Conservation (phyloP, 2,888 invertebrate species). For the Luffia ferchaultella region DNA sequence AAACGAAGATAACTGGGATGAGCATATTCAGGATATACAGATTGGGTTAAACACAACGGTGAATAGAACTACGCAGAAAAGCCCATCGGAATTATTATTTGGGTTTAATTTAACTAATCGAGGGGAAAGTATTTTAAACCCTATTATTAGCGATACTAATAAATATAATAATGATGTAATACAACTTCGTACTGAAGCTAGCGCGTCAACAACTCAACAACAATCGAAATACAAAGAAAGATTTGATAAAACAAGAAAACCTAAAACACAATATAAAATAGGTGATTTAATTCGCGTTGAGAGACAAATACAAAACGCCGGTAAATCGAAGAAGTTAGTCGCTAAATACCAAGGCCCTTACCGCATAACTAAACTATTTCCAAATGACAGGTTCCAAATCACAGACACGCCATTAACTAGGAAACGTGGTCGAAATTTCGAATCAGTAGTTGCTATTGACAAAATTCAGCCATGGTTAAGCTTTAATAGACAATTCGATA, state of each 20-base stretch:
- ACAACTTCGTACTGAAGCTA: not conserved
- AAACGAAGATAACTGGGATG: conserved; percentile 10
- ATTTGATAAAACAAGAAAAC: conserved; percentile 6
- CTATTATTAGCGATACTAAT: not conserved
- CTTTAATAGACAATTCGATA: too few species aligned
- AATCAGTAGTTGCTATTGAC: too few species aligned
- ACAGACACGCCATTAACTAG: too few species aligned
- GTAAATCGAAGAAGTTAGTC: conserved; percentile 1
- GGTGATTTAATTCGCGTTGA: conserved; percentile 8
- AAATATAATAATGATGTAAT: not conserved
- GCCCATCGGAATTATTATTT: conserved; percentile 13
- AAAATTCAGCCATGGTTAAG: conserved; percentile 9
- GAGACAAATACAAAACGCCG: conserved; percentile 2
- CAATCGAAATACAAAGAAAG: conserved; percentile 6
- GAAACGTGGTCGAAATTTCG: too few species aligned
- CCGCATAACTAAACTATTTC: not conserved
- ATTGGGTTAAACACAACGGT: conserved; percentile 12
- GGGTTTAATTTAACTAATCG: conserved; percentile 8
- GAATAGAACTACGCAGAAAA: conserved; percentile 13
- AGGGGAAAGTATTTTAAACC: not conserved
- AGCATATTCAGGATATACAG: conserved; percentile 11
- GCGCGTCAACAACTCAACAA: conserved; percentile 1
- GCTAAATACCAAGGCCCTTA: conserved; percentile 5
- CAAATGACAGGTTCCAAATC: conserved; percentile 7
- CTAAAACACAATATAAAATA: not conserved